These are phyloP conservation scores for Cinclus cinclus DNA, from an alignment of 2,113 vertebrate species.

Conservation along the genomic window DNA sequence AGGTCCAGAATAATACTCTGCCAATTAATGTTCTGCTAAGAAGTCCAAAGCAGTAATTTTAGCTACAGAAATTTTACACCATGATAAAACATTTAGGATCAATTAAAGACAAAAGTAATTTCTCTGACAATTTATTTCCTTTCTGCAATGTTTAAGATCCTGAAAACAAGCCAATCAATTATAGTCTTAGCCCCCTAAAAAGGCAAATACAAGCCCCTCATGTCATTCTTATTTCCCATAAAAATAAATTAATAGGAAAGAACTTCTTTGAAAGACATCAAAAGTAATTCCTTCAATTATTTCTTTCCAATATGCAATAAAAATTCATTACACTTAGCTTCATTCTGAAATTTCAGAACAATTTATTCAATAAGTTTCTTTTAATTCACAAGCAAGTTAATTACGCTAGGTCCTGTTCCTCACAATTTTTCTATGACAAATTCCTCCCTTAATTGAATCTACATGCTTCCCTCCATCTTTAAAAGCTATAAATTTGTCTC, in stretches of 20 bases:
- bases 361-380: slow-evolving; percentile 27
- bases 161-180: not conserved
- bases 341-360: slow-evolving; percentile 15
- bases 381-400: slow-evolving; percentile 30
- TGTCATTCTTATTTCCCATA: slow-evolving; percentile 42
- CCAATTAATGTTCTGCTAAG: not conserved
- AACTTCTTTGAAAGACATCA: not conserved
- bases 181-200: not conserved
- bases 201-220: not conserved
- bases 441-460: not conserved
- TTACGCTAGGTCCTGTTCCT: not conserved
- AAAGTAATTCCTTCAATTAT: slow-evolving; percentile 34
- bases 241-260: slow-evolving; percentile 51
- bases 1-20: not conserved
- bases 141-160: slow-evolving; percentile 14
- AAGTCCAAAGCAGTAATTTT: not conserved
- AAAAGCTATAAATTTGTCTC: not conserved
- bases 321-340: slow-evolving; percentile 42
- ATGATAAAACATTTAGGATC: not conserved
- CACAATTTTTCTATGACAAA: not conserved
- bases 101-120: slow-evolving; percentile 22
- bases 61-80: not conserved
- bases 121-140: not conserved
- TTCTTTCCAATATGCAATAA: slow-evolving; percentile 18
- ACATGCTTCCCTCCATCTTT: not conserved